Evolutionary conservation across 2,888 invertebrate species (phyloP), one percentile per base, ranked within the genome.

Genomic region (Clostera curtula): DNA sequence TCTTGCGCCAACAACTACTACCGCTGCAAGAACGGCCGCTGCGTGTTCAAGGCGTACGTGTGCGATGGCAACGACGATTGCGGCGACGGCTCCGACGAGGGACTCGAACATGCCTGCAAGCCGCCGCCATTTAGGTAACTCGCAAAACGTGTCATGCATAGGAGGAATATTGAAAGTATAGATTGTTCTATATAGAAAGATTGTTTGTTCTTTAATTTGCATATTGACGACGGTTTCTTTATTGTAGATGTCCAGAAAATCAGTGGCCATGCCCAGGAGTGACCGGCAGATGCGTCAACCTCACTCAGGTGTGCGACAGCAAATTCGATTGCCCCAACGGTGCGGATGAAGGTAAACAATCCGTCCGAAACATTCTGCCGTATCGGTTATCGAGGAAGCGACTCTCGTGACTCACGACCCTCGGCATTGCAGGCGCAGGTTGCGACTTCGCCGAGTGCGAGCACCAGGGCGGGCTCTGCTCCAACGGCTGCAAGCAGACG

Each of bases 21-120:
- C 80, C 93, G 92, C 63, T 95, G 96, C 73, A 89, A 89, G 59
- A 95, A 93, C 73, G 89, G 90, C 0, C 90, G 91, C 45, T 96
- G 96, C 67, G 90, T 96, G n/a, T 95, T 93, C 77, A 93, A 93
- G 73, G 92, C 95, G 0, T 94, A 95, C 77, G 93, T 97, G 36
- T 98, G 97, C 67, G 97, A 97, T 70, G 96, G 96, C 2, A 90
- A 90, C 59, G 94, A 96, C 65, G 97, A 97, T 68, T 97, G 97
- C 62, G 93, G 93, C 0, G 97, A 97, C 70, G 90, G 89, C 24
- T 93, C 93, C 0, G 97, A 97, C 69, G 97, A 97, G 75, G 92
- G 93, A 20, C 72, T 87, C 3, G 71, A 86, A 24, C 95, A 94
- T 59, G 95, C 95, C 13, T 96, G 95, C 69, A 87, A 87, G 10